Percentiles rank a stretch among this genome's conserved stretches.
Evolutionary conservation across 2,888 invertebrate genomes (phyloP).

Genomic region (Operophtera brumata): DNA sequence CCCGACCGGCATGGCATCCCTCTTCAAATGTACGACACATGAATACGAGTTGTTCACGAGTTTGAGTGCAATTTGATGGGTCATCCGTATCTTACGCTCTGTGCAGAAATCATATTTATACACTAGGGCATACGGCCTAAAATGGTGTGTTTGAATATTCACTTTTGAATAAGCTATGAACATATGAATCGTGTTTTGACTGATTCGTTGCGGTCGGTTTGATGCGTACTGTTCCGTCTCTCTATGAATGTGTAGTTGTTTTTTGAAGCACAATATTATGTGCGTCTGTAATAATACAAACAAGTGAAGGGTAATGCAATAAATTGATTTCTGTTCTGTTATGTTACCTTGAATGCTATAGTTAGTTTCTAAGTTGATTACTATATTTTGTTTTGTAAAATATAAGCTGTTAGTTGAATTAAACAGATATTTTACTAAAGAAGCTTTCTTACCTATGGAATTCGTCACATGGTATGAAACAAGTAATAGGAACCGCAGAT

Average conservation of each 20-base stretch:
- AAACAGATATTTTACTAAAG: no score
- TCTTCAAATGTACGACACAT: constrained; percentile 26
- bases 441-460: no score
- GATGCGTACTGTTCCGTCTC: constrained; percentile 3
- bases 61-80: constrained; percentile 35
- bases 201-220: constrained; percentile 13
- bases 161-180: constrained; percentile 16
- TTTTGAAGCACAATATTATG: background rate
- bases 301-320: no score
- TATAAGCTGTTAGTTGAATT: no score
- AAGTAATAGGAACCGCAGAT: no score
- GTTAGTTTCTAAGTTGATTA: no score
- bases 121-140: constrained; percentile 1
- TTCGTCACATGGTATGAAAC: no score
- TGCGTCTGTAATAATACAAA: no score
- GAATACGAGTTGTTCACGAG: constrained; percentile 25
- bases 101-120: constrained; percentile 10
- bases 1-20: constrained; percentile 29
- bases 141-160: constrained; percentile 8
- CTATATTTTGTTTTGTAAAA: no score
- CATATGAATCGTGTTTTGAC: constrained; percentile 11
- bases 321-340: no score
- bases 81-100: constrained; percentile 9
- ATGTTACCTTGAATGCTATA: no score
- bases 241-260: background rate